These are phyloP conservation scores for Misgurnus anguillicaudatus DNA, from an alignment of 2,113 vertebrate genomes.

Conservation along the genomic window DNA sequence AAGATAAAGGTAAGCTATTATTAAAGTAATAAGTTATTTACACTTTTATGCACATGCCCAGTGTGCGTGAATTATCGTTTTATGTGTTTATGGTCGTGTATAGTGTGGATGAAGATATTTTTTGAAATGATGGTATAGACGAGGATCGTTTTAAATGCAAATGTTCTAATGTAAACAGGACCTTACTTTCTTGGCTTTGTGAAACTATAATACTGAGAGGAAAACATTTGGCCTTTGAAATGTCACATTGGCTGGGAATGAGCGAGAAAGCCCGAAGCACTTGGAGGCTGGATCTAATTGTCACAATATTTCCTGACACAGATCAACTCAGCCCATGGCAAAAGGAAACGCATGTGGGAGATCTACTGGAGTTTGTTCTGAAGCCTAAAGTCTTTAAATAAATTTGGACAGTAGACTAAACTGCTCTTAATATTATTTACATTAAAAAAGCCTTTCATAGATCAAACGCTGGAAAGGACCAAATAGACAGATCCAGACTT, in stretches of 20 bases:
- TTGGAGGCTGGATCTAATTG: neutral
- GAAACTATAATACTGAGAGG: neutral
- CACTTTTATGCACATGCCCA: too few species aligned
- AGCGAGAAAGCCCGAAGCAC: neutral
- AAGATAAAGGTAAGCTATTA: too few species aligned
- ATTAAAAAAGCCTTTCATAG: constrained; percentile 13
- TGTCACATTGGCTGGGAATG: neutral
- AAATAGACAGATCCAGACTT: constrained; percentile 11
- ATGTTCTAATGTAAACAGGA: too few species aligned
- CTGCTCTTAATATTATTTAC: neutral
- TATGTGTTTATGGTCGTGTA: too few species aligned
- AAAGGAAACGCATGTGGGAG: neutral
- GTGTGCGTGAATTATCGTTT: too few species aligned
- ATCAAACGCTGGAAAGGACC: neutral
- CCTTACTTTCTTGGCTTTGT: neutral
- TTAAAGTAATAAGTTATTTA: too few species aligned
- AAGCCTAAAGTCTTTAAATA: neutral
- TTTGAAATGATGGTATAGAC: too few species aligned
- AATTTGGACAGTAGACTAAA: constrained; percentile 35
- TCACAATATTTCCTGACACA: constrained; percentile 11
- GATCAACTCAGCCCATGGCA: neutral
- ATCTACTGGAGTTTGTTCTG: neutral
- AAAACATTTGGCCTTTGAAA: constrained; percentile 20
- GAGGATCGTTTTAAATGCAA: too few species aligned
- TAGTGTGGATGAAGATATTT: too few species aligned